Evolutionary conservation across 2,797 vertebrate genomes (phyloP), one percentile per base, ranked within the genome.

Genomic region (Pipistrellus nathusii): DNA sequence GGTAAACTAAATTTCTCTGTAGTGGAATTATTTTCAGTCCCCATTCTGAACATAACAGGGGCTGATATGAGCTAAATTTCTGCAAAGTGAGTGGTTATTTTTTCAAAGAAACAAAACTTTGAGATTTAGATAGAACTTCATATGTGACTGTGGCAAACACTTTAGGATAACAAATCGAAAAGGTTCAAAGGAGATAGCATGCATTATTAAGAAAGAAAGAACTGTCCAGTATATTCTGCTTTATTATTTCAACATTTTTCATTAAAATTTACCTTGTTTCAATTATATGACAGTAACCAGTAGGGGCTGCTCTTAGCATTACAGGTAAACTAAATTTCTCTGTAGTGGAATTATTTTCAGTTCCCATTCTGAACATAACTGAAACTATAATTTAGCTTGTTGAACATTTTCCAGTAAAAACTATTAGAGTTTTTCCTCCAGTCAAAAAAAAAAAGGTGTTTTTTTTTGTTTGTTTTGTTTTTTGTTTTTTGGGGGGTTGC

Each of bases 251-350:
- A 94, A 46, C 41, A n/a, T 53, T 41, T 73, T 76, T 91, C 32
- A 75, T 88, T 71, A 81, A 87, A 77, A 78, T 80, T 94, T 73
- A 5, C 27, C 30, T 81, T 73, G 3, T 69, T 81, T 88, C 82
- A 71, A 23, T 84, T 76, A 92, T 57, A 80, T 57, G 57, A 53
- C 53, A 83, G 38, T 77, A 91, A 77, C 94, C 96, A 97, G 94
- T 90, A 96, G 96, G 91, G 96, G 96, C 77, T 96, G 96, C 97
- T 97, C 77, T 96, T 95, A 95, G 93, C 95, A 80, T 95, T 92
- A 62, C 35, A 80, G 69, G 94, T 44, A 72, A 91, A 85, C 73
- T 92, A 59, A 94, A 80, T 93, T 96, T 92, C 81, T 85, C 91
- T 81, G 8, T 25, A 85, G 69, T 30, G 51, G 15, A 95, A 92